A percentile compares a stretch with the other conserved stretches of the same genome.
phyloP scores from a whole-genome alignment of 2,113 vertebrate species.

The Pterocles burchelli region DNA sequence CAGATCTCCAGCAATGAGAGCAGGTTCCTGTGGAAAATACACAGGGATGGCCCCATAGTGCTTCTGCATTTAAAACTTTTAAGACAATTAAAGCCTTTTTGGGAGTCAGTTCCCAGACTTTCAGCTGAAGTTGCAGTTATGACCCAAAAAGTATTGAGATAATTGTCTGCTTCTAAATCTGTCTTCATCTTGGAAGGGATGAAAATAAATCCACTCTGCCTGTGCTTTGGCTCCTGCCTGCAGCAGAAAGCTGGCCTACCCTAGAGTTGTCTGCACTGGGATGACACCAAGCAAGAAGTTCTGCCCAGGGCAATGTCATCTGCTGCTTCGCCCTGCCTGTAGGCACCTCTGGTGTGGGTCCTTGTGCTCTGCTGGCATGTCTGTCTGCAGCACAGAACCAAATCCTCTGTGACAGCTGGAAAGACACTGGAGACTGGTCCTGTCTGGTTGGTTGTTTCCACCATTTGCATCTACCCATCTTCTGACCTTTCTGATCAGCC shows the following conservation, averaged over 20 bases:
- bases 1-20: not conserved
- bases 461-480: too few species aligned
- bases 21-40: not conserved
- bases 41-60: not conserved
- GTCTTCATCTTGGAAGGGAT: not conserved
- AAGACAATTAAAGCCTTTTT: not conserved
- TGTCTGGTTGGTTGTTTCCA: not conserved
- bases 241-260: not conserved
- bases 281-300: not conserved
- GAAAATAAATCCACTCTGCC: not conserved
- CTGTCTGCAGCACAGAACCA: accelerated
- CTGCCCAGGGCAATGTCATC: not conserved
- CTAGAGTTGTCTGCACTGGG: not conserved
- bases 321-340: not conserved
- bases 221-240: not conserved
- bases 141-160: not conserved
- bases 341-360: not conserved
- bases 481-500: not conserved
- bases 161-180: not conserved
- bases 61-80: not conserved
- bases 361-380: not conserved
- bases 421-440: not conserved
- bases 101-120: not conserved
- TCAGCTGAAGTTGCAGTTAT: not conserved
- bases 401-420: accelerated